Percentiles rank a stretch among this genome's conserved stretches.
phyloP scores from a whole-genome alignment of 35 echinoderm and acorn worm species.

The Ptychodera flava region DNA sequence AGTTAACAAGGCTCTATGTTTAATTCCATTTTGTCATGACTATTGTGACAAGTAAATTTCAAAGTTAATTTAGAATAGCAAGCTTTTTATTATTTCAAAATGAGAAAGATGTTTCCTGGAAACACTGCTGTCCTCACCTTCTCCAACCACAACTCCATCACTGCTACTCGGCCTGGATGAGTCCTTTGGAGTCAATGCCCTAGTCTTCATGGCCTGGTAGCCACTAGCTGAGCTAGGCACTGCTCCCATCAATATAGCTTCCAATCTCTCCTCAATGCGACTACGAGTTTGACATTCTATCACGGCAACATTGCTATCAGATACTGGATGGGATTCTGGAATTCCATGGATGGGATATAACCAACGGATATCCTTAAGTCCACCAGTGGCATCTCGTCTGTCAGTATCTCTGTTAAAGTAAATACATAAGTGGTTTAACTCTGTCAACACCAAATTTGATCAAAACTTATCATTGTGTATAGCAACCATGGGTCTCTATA shows the following conservation, averaged over 20 bases:
- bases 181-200: conserved; percentile 75
- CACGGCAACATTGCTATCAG: conserved; percentile 49
- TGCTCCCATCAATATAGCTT: conserved; percentile 85
- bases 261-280: conserved; percentile 80
- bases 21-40: too few species aligned
- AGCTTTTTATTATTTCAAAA: too few species aligned
- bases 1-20: too few species aligned
- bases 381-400: conserved; percentile 36
- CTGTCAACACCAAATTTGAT: too few species aligned
- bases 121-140: conserved; percentile 38
- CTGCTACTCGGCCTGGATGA: conserved; percentile 7
- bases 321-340: conserved; percentile 72
- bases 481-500: too few species aligned
- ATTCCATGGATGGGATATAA: conserved; percentile 94
- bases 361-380: conserved; percentile 86
- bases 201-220: conserved; percentile 52
- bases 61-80: too few species aligned
- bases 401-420: conserved; percentile 34
- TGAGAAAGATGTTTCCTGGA: conserved; percentile 80
- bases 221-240: conserved; percentile 81
- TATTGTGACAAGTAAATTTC: too few species aligned
- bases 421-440: too few species aligned
- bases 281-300: conserved; percentile 89
- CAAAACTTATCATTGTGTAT: too few species aligned
- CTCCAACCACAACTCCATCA: conserved; percentile 60